These are phyloP conservation scores for Zhengitettix transpicula DNA, from an alignment of 2,888 invertebrate genomes.

Conservation along the genomic window DNA sequence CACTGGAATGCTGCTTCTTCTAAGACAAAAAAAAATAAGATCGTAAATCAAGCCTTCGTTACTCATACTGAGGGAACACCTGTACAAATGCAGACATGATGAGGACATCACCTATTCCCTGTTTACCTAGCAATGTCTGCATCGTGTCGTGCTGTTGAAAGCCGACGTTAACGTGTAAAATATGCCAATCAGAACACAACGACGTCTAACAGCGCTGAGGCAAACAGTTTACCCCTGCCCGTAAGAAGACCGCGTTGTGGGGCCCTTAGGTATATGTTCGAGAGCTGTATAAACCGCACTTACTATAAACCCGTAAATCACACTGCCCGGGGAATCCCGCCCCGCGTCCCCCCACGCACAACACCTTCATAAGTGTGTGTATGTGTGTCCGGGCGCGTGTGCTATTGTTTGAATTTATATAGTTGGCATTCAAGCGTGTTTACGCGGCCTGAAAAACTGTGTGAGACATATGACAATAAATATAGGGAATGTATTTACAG, in stretches of 20 bases:
- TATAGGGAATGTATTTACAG: background rate
- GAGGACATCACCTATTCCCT: too few species aligned
- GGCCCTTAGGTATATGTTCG: background rate
- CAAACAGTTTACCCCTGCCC: background rate
- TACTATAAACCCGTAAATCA: background rate
- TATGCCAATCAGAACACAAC: background rate
- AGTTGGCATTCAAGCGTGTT: background rate
- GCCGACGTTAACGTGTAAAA: background rate
- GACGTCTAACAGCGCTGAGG: background rate
- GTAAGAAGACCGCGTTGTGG: background rate
- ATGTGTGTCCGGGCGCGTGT: background rate
- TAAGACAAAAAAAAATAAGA: too few species aligned
- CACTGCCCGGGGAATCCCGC: background rate
- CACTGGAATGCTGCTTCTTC: too few species aligned
- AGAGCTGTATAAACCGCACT: background rate
- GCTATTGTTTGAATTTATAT: background rate
- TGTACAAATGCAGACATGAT: too few species aligned
- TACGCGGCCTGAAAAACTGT: background rate
- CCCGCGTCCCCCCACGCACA: too few species aligned
- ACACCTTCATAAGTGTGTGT: too few species aligned
- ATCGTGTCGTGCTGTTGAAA: background rate
- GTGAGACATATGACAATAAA: background rate
- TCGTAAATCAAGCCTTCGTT: too few species aligned
- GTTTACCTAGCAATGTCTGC: too few species aligned
- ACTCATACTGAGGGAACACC: too few species aligned